These are phyloP conservation scores for Podarcis cretensis DNA, from an alignment of 2,113 vertebrate genomes.

Conservation along the genomic window DNA sequence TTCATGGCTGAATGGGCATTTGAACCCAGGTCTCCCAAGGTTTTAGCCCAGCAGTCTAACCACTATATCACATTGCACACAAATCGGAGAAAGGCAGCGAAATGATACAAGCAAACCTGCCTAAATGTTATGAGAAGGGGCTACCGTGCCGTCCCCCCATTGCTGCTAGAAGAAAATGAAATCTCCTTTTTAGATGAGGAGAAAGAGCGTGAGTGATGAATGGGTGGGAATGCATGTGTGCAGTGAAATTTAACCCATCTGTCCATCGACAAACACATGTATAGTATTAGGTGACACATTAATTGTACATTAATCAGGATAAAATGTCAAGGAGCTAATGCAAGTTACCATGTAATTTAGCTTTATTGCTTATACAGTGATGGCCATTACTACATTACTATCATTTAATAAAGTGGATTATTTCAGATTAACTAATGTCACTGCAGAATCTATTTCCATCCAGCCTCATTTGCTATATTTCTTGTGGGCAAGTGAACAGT, in stretches of 20 bases:
- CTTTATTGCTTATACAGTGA: slow-evolving; percentile 56
- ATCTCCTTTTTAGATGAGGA: not conserved
- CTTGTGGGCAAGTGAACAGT: slow-evolving; percentile 29
- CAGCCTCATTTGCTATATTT: slow-evolving; percentile 48
- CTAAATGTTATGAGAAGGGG: not conserved
- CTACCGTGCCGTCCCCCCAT: not conserved
- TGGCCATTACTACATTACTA: slow-evolving; percentile 51
- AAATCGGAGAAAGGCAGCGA: not conserved
- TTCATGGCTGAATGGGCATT: no score
- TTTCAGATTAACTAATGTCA: slow-evolving; percentile 59
- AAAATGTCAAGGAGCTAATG: slow-evolving; percentile 66
- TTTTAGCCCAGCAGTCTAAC: no score
- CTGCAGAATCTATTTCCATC: slow-evolving; percentile 45
- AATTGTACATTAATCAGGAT: slow-evolving; percentile 72
- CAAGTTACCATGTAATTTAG: slow-evolving; percentile 69
- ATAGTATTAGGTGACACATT: slow-evolving; percentile 56
- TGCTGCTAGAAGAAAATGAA: not conserved
- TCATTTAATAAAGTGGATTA: slow-evolving; percentile 60
- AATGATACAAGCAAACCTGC: not conserved
- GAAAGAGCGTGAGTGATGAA: slow-evolving; percentile 44
- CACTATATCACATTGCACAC: no score
- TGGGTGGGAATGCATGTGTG: slow-evolving; percentile 23
- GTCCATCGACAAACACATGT: slow-evolving; percentile 57
- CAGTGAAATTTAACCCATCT: slow-evolving; percentile 53
- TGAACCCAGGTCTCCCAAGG: no score